Evolutionary conservation across 2,113 vertebrate species (phyloP), one percentile per base, ranked within the genome.

Genomic region (Boleophthalmus pectinirostris): DNA sequence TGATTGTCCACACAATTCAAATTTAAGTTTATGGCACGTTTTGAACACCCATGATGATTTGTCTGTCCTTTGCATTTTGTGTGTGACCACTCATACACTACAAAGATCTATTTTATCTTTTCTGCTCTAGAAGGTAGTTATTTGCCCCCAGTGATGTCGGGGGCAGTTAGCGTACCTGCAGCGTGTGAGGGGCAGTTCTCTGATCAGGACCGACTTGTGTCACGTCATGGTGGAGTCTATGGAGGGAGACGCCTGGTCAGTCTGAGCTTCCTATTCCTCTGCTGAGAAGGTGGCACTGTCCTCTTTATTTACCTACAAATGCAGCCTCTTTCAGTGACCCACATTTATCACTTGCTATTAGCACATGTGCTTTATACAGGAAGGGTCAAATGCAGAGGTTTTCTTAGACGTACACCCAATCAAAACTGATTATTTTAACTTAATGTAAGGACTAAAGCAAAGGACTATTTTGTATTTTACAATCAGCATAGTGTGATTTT

Each of bases 141-240:
- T 78, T 84, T 70, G 61, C 90, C 88, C 66, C 70, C 74, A 67
- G 82, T 69, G 79, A 83, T 90, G 86, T 91, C 89, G 3, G 72
- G 79, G 84, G 82, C 81, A 80, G 71, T 91, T 90, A 82, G 77
- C 83, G 83, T 85, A 85, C 87, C 82, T 85, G 71, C 66, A 46
- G 75, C 66, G 80, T 82, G 35, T 84, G 85, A 90, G 78, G 74
- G 33, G 74, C 82, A 79, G 72, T 77, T 66, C 75, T 82, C 67
- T 92, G 87, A 93, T 90, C 84, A 69, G 45, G 66, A 0, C 84
- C 89, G 87, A 10, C 76, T 69, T 1, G 53, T 69, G 86, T 91
- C 87, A 87, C 78, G 66, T 46, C 81, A 70, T 53, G 79, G 82
- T 70, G 11, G 63, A 66, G 83, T 82, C 78, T 64, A 47, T 11